These are phyloP conservation scores for Menidia menidia DNA, from an alignment of 2,797 vertebrate genomes.

Conservation along the genomic window DNA sequence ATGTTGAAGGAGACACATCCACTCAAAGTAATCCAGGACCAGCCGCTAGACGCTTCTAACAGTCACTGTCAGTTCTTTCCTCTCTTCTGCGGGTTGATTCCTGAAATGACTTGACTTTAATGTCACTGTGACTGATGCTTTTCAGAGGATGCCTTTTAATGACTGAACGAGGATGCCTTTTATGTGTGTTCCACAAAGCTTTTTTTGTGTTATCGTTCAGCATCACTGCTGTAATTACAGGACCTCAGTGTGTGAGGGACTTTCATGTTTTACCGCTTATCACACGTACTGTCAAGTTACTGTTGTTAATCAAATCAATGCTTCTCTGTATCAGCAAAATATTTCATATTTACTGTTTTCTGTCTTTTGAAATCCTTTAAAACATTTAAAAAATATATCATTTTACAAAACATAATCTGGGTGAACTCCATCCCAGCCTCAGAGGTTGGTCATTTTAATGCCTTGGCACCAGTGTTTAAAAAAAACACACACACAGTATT, in stretches of 20 bases:
- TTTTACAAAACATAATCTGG: conserved; percentile 5
- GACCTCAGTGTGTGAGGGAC: conserved; percentile 19
- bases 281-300: conserved; percentile 30
- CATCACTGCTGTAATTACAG: conserved; percentile 52
- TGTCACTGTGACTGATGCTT: conserved; percentile 51
- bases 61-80: conserved; percentile 39
- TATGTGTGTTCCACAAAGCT: conserved; percentile 48
- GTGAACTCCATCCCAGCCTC: neutral
- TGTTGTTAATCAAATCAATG: conserved; percentile 34
- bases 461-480: conserved; percentile 4
- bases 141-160: conserved; percentile 46
- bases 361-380: conserved; percentile 1
- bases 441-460: conserved; percentile 20
- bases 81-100: conserved; percentile 34
- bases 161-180: conserved; percentile 40
- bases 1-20: neutral
- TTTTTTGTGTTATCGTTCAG: conserved; percentile 44
- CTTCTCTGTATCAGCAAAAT: neutral
- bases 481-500: neutral
- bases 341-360: neutral
- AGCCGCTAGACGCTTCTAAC: conserved; percentile 48
- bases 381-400: neutral
- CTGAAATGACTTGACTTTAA: conserved; percentile 54
- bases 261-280: conserved; percentile 51
- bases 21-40: conserved; percentile 38